Evolutionary conservation across 2,888 invertebrate species (phyloP).

Genomic region (Perdita meconis): DNA sequence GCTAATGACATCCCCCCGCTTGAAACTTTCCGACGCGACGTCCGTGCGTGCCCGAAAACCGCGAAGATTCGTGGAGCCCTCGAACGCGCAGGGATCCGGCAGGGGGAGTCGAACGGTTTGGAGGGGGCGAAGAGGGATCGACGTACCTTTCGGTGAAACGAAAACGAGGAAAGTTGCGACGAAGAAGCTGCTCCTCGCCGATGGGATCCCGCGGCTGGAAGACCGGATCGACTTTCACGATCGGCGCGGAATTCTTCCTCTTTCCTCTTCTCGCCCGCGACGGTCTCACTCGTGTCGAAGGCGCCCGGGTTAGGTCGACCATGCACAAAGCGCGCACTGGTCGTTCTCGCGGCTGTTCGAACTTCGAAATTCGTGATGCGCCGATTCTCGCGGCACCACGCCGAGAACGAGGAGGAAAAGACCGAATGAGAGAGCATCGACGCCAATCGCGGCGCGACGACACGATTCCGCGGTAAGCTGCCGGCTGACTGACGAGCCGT

Average conservation of each 20-base stretch:
- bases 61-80: too few species aligned
- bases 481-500: constrained; percentile 74
- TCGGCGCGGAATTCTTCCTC: constrained; percentile 37
- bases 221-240: constrained; percentile 56
- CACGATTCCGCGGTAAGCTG: constrained; percentile 76
- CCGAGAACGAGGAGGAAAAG: constrained; percentile 31
- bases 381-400: constrained; percentile 61
- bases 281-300: constrained; percentile 6
- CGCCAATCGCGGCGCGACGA: constrained; percentile 66
- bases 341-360: constrained; percentile 39
- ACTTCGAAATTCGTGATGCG: constrained; percentile 59
- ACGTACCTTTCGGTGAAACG: constrained; percentile 60
- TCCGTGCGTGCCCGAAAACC: too few species aligned
- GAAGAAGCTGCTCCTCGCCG: constrained; percentile 39
- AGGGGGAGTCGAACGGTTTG: constrained; percentile 21
- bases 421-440: constrained; percentile 51
- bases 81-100: too few species aligned
- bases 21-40: neutral
- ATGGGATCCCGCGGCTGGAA: constrained; percentile 35
- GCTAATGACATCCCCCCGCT: neutral
- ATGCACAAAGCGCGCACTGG: constrained; percentile 8
- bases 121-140: neutral
- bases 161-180: constrained; percentile 51
- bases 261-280: constrained; percentile 18
- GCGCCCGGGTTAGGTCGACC: constrained; percentile 6